Evolutionary conservation across 1,140 invertebrate genomes (phyloP), one percentile per base, ranked within the genome.

Genomic region (Lasioglossum albipes): DNA sequence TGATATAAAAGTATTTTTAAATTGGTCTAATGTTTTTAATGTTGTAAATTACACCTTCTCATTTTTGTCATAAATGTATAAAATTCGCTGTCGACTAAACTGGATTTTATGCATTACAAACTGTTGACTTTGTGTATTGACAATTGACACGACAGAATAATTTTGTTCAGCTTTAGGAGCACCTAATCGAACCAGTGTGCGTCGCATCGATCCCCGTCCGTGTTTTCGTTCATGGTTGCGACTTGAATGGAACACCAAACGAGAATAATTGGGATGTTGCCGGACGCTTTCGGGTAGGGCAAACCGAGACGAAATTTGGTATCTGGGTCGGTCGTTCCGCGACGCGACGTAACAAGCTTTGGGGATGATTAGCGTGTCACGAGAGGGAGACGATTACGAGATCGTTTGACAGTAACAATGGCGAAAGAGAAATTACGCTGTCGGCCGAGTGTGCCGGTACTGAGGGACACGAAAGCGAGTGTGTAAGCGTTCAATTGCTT

Each of bases 311-410:
- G 57, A 86, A 86, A 83, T 85, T 75, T 64, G 42, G 64, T 79
- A 87, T 87, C 68, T 75, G 71, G 78, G 77, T 87, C 85, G 74
- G 27, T 27, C 49, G 73, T 85, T 82, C 31, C 81, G 59, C 66
- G 76, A 52, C 68, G 68, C 81, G 57, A 72, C 75, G 75, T 81
- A 78, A 86, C 85, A 52, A 80, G 84, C 77, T 65, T 74, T 78
- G 73, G 79, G 78, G 85, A 87, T 86, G 86, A 87, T 86, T 87
- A 87, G 82, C 85, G 82, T 84, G 85, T 87, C 76, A 77, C 80
- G 68, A 83, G 84, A 83, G 77, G 66, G 82, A 84, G 81, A 82
- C 71, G 71, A 67, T 87, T 86, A 85, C 85, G 79, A 86, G 82
- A 87, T 87, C 71, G 86, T 83, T 87, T 61, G 69, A 81, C 69